phyloP scores from a whole-genome alignment of 2,797 vertebrate genomes.

The Gallinago solitaria region DNA sequence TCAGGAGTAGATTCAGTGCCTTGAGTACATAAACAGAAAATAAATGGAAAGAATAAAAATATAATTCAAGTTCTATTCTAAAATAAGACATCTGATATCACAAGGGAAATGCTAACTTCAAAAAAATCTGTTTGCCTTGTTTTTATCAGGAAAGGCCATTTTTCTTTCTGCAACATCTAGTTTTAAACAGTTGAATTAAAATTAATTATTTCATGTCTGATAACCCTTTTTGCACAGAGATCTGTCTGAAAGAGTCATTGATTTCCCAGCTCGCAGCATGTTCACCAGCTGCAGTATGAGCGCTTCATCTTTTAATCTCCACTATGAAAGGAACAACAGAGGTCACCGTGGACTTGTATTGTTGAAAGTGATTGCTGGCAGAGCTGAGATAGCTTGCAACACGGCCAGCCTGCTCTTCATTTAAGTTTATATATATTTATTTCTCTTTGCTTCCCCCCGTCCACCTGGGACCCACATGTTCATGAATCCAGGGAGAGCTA shows the following conservation, averaged over 20 bases:
- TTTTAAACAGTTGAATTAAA: slow-evolving; percentile 25
- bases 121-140: not conserved
- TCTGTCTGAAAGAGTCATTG: slow-evolving; percentile 8
- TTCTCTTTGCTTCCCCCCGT: not conserved
- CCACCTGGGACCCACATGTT: not conserved
- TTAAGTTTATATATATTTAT: slow-evolving; percentile 11
- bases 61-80: not conserved
- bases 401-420: slow-evolving; percentile 8
- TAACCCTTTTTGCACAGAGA: not conserved
- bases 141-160: not conserved
- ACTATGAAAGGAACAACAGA: slow-evolving; percentile 58
- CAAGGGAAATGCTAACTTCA: not conserved
- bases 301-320: slow-evolving; percentile 40
- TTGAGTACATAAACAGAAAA: not conserved
- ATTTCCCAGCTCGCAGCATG: not conserved
- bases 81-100: not conserved
- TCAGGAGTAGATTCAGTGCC: not conserved
- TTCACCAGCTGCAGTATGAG: not conserved
- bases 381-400: not conserved
- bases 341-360: slow-evolving; percentile 55
- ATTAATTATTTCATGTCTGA: slow-evolving; percentile 27
- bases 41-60: not conserved
- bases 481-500: slow-evolving; percentile 24
- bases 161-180: not conserved
- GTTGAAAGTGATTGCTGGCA: slow-evolving; percentile 29